Evolutionary conservation across 2,113 vertebrate genomes (phyloP), one percentile per base, ranked within the genome.

Genomic region (Xerus inauris): DNA sequence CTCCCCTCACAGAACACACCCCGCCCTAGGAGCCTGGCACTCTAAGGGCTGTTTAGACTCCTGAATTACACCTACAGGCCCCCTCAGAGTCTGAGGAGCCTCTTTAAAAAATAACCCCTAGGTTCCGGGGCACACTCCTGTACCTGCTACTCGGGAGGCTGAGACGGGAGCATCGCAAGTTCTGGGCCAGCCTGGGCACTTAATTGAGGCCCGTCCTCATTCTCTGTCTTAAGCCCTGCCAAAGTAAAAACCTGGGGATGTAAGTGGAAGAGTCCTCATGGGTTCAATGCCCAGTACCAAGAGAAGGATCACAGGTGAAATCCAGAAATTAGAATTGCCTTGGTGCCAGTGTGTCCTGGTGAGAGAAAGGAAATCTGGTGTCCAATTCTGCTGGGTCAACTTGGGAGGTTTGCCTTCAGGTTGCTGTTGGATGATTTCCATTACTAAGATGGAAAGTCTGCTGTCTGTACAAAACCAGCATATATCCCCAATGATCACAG

Each of bases 311-410:
- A 35, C 30, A 67, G 32, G 24, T 82, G 73, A 89, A 87, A 79
- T 82, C 16, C 42, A 96, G 49, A 87, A 91, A 42, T 80, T 91
- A 86, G 95, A 93, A 80, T 86, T 4, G 35, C n/a, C 54, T 89
- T 80, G 69, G 6, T 35, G 26, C 82, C 75, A 54, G 51, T 82
- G 54, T 85, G 90, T 81, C 45, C 32, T 72, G 38, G 20, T 82
- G 30, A 72, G 49, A 84, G 32, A 51, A 72, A 86, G 51, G n/a
- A 91, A 82, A 40, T 65, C 64, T 22, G 54, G 12, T 83, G 3
- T 73, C 40, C 38, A 22, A 91, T 93, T 91, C 73, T 89, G n/a
- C n/a, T 45, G 88, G 24, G 45, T 35, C 84, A 79, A 71, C 71
- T 79, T 87, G 35, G 9, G 24, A 42, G 22, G 16, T 87, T 76